Conservation (phyloP, 2,113 vertebrate genomes). For the Nerophis ophidion region DNA sequence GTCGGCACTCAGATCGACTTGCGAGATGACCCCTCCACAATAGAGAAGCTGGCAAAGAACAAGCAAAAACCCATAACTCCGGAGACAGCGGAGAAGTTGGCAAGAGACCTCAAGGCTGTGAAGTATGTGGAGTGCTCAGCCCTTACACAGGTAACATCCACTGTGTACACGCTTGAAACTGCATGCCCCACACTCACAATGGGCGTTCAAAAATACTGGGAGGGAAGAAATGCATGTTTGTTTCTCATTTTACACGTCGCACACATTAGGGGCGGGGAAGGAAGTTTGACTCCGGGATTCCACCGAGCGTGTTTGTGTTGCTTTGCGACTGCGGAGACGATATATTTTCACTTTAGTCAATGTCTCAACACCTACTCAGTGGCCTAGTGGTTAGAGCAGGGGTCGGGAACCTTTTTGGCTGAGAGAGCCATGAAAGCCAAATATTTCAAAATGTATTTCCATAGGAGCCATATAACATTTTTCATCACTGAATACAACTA, state of each 20-base stretch:
- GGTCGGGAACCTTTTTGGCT: too few relatives aligned
- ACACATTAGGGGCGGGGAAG: background rate
- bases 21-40: constrained; percentile 96
- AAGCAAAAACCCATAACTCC: constrained; percentile 99
- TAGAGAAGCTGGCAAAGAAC: constrained; percentile 99
- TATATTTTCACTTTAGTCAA: too few relatives aligned
- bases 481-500: too few relatives aligned
- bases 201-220: constrained; percentile 43
- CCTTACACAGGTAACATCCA: constrained; percentile 87
- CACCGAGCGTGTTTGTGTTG: too few relatives aligned
- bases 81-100: constrained; percentile 96
- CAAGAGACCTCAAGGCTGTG: constrained; percentile 96
- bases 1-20: constrained; percentile 98
- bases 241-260: background rate
- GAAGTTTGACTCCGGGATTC: too few relatives aligned
- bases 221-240: constrained; percentile 39
- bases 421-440: too few relatives aligned
- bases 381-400: too few relatives aligned
- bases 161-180: background rate
- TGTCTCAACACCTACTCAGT: too few relatives aligned
- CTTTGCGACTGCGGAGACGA: too few relatives aligned
- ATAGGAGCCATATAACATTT: too few relatives aligned
- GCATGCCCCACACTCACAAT: background rate
- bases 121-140: constrained; percentile 99
- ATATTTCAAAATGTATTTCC: too few relatives aligned